A percentile compares a stretch with the other conserved stretches of the same genome.
Conservation (phyloP, 2,113 vertebrate genomes). For the Mixornis gularis region DNA sequence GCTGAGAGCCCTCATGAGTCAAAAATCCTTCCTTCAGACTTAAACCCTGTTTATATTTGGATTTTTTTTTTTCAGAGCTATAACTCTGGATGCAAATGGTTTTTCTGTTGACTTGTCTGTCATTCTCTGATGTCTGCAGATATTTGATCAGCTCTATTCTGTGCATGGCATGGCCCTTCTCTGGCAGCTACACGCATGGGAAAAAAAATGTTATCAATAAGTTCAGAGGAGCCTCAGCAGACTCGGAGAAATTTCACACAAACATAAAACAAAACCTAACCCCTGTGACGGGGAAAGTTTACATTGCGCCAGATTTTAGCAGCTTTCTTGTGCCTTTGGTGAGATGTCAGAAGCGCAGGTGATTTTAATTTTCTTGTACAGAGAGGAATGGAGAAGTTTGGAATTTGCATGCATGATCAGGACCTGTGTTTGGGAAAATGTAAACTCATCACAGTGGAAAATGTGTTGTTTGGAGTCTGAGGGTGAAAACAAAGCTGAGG, state of each 20-base stretch:
- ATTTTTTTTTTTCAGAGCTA: background rate
- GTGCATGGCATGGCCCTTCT: slow-evolving; percentile 23
- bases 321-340: slow-evolving; percentile 72
- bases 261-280: slow-evolving; percentile 63
- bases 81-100: slow-evolving; percentile 52
- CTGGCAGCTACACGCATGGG: slow-evolving; percentile 60
- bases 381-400: slow-evolving; percentile 75
- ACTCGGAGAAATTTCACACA: slow-evolving; percentile 45
- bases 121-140: slow-evolving; percentile 36
- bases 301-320: slow-evolving; percentile 64
- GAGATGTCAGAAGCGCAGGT: slow-evolving; percentile 74
- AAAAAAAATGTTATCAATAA: slow-evolving; percentile 67
- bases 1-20: slow-evolving; percentile 31
- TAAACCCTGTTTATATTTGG: slow-evolving; percentile 29
- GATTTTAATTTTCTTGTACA: slow-evolving; percentile 78
- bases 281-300: slow-evolving; percentile 59
- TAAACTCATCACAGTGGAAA: slow-evolving; percentile 86
- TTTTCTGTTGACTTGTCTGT: slow-evolving; percentile 65
- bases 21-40: slow-evolving; percentile 26
- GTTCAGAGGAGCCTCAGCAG: slow-evolving; percentile 61
- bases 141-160: slow-evolving; percentile 60
- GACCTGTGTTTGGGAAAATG: slow-evolving; percentile 83
- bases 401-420: slow-evolving; percentile 85
- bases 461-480: slow-evolving; percentile 88
- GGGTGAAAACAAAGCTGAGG: slow-evolving; percentile 87